Conservation (phyloP, 1,140 invertebrate genomes). For the Heliconius hermathena region DNA sequence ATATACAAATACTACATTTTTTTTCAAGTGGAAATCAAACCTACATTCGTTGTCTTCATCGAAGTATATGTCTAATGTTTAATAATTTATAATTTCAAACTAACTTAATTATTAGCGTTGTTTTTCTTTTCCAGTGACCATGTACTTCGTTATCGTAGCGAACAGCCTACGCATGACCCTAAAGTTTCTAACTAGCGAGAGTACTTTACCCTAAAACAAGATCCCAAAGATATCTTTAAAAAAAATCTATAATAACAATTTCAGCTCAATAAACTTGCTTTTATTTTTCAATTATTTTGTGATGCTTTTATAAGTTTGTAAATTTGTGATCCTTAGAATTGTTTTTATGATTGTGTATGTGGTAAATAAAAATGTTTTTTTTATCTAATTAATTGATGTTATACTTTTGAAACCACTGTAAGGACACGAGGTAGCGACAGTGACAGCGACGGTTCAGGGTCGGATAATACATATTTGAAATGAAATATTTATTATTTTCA, state of each 20-base stretch:
- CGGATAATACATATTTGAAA: no score
- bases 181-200: conserved; percentile 42
- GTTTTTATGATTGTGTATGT: not conserved
- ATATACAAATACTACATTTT: no score
- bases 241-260: not conserved
- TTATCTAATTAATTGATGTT: not conserved
- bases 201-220: conserved; percentile 5
- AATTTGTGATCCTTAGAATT: not conserved
- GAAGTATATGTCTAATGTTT: no score
- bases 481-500: no score
- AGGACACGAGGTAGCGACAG: no score
- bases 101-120: not conserved
- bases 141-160: conserved; percentile 60
- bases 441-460: no score
- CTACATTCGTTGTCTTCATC: no score
- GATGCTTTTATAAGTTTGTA: not conserved
- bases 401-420: not conserved
- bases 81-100: not conserved
- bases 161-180: conserved; percentile 61
- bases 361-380: not conserved
- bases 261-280: not conserved
- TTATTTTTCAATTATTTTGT: not conserved
- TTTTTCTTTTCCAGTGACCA: conserved; percentile 52
- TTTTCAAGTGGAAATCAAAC: no score
- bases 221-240: not conserved